phyloP scores from a whole-genome alignment of 2,113 vertebrate genomes.

The Tonatia bakeri region DNA sequence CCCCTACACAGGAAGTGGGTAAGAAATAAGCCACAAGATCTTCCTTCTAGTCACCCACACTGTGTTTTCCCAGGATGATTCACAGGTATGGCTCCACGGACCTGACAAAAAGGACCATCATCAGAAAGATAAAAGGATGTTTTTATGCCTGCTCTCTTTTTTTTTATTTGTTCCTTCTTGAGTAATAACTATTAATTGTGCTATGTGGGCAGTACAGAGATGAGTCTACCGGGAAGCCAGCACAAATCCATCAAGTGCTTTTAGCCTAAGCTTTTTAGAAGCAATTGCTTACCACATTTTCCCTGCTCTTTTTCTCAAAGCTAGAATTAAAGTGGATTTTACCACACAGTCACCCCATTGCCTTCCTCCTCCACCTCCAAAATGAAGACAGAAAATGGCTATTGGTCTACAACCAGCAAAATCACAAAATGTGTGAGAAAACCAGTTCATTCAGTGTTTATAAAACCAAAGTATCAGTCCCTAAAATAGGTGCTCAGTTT shows the following conservation, averaged over 20 bases:
- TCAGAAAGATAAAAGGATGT: conserved; percentile 77
- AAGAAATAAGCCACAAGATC: conserved; percentile 60
- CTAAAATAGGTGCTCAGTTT: neutral
- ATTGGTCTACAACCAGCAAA: neutral
- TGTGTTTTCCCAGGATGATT: conserved; percentile 74
- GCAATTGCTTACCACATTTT: conserved; percentile 76
- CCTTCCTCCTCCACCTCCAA: neutral
- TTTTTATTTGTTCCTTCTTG: conserved; percentile 71
- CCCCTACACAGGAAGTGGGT: conserved; percentile 68
- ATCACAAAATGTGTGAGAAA: neutral
- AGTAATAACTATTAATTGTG: conserved; percentile 81
- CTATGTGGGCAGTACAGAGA: conserved; percentile 76
- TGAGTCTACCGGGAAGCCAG: conserved; percentile 79
- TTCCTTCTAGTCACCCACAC: conserved; percentile 57
- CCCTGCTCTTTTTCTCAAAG: conserved; percentile 67
- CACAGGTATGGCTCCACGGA: conserved; percentile 69
- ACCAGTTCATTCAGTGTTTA: neutral
- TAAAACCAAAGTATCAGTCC: neutral
- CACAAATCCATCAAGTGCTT: conserved; percentile 77
- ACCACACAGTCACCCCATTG: conserved; percentile 42
- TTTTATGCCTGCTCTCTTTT: conserved; percentile 58
- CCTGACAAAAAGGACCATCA: conserved; percentile 73
- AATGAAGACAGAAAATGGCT: conserved; percentile 4
- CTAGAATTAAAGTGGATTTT: conserved; percentile 64
- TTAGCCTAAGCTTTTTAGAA: conserved; percentile 72